Percentiles rank a stretch among this genome's conserved stretches.
Evolutionary conservation across 2,113 vertebrate species (phyloP).

Genomic region (Phoxinus phoxinus): DNA sequence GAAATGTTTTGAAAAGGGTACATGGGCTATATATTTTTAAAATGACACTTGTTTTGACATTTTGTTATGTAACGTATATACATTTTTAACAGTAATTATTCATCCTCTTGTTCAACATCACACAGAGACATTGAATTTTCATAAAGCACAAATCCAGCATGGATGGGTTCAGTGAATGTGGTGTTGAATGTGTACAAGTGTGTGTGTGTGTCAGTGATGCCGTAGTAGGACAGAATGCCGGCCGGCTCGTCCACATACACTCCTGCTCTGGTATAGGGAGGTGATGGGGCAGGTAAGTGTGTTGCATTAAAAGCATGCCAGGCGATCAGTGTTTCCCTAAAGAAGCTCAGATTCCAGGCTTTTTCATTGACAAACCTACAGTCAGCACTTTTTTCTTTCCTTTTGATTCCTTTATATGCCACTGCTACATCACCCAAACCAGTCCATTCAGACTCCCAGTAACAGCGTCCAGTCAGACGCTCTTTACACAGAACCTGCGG

Average conservation of each 20-base stretch:
- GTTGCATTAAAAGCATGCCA: fast-evolving
- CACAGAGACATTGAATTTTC: background rate
- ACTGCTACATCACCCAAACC: background rate
- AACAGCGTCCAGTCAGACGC: too few species aligned
- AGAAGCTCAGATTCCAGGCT: background rate
- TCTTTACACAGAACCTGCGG: too few species aligned
- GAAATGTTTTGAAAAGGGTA: too few species aligned
- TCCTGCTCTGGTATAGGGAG: background rate
- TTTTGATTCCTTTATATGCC: background rate
- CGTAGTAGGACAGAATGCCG: background rate
- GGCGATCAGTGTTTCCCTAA: background rate
- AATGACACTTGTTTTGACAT: too few species aligned
- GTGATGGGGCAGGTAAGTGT: background rate
- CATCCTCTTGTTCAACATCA: background rate
- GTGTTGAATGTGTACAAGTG: too few species aligned
- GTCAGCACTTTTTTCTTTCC: background rate
- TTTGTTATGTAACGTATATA: too few species aligned
- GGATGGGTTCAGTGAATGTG: background rate
- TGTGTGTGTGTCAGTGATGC: too few species aligned
- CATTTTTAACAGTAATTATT: background rate
- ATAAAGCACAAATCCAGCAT: background rate
- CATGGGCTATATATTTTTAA: too few species aligned
- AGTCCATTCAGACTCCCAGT: background rate
- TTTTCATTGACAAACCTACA: background rate
- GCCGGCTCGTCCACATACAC: background rate